Evolutionary conservation across 2,888 invertebrate species (phyloP).

Genomic region (Taphrorychus bicolor): DNA sequence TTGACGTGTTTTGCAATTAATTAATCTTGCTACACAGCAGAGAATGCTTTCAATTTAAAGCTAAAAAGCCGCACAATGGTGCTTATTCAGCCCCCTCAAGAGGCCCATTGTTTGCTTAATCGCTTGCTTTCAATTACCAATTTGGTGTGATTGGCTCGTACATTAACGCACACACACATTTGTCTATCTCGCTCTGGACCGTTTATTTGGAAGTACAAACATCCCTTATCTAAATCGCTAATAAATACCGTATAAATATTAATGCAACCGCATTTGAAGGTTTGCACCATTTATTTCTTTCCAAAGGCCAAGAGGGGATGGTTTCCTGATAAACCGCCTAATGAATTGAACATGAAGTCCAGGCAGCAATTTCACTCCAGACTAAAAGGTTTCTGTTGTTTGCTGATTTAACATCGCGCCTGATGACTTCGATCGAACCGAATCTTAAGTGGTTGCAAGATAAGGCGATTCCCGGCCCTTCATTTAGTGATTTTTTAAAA

Average conservation of each 20-base stretch:
- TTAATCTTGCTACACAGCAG: too few relatives aligned
- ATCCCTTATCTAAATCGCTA: constrained; percentile 22
- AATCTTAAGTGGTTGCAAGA: neutral
- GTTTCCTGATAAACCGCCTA: constrained; percentile 46
- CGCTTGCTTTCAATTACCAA: too few relatives aligned
- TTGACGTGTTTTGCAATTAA: too few relatives aligned
- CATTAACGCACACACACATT: neutral
- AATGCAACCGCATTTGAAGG: constrained; percentile 29
- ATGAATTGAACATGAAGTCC: constrained; percentile 61
- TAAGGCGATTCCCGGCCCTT: neutral
- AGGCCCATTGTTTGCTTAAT: neutral
- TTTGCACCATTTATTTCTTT: constrained; percentile 34
- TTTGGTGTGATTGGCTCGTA: neutral
- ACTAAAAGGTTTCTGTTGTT: constrained; percentile 61
- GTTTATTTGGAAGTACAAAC: constrained; percentile 18
- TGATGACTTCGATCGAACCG: constrained; percentile 1
- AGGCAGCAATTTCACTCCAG: constrained; percentile 57
- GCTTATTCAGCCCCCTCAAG: neutral
- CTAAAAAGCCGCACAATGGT: neutral
- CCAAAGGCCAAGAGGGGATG: neutral
- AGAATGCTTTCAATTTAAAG: neutral
- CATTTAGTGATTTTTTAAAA: neutral
- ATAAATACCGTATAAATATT: constrained; percentile 37
- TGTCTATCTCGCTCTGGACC: neutral
- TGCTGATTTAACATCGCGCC: constrained; percentile 43